These are phyloP conservation scores for Trissolcus basalis DNA, from an alignment of 1,140 invertebrate genomes.

Conservation along the genomic window DNA sequence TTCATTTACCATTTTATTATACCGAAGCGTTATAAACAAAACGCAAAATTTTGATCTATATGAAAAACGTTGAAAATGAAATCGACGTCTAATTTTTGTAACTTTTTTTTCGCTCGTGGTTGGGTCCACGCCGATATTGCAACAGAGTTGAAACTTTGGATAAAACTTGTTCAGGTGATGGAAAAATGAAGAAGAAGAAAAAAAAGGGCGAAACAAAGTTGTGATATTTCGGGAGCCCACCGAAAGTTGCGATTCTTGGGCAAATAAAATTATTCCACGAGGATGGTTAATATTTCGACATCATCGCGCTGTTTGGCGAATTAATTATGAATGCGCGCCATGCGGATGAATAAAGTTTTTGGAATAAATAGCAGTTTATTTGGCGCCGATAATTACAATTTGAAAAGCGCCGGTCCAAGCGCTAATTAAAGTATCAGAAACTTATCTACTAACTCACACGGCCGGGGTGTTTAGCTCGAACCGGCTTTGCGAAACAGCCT, in stretches of 20 bases:
- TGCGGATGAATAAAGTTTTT: slow-evolving; percentile 31
- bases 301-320: slow-evolving; percentile 20
- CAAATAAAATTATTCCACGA: slow-evolving; percentile 37
- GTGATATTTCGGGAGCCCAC: slow-evolving; percentile 16
- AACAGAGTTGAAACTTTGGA: neutral
- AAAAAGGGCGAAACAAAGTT: no score
- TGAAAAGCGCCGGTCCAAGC: slow-evolving; percentile 18
- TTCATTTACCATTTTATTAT: neutral
- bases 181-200: no score
- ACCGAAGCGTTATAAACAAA: neutral
- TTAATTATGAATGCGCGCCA: slow-evolving; percentile 28
- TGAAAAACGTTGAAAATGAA: no score
- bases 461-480: slow-evolving; percentile 20
- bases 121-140: no score
- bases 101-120: no score
- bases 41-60: neutral
- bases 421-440: slow-evolving; percentile 31
- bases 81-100: no score
- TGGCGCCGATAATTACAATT: slow-evolving; percentile 31
- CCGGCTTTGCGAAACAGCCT: slow-evolving; percentile 4
- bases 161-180: neutral
- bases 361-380: slow-evolving; percentile 40
- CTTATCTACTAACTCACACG: slow-evolving; percentile 25
- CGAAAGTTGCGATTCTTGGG: slow-evolving; percentile 8
- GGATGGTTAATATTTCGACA: slow-evolving; percentile 28